These are phyloP conservation scores for Diadophis punctatus DNA, from an alignment of 2,113 vertebrate species.

Conservation along the genomic window DNA sequence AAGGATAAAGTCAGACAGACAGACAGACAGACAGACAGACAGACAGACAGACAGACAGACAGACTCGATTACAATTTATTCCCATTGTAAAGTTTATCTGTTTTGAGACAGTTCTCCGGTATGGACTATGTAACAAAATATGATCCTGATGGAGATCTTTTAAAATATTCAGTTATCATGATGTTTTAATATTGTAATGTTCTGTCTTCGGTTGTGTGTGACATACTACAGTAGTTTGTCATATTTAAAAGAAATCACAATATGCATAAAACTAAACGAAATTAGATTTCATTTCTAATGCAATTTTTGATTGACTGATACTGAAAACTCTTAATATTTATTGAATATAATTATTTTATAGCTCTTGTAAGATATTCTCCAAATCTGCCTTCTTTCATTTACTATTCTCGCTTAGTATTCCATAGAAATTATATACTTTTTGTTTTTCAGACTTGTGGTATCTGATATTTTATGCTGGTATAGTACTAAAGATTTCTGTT, in stretches of 20 bases:
- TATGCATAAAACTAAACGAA: conserved; percentile 10
- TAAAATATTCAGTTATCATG: not conserved
- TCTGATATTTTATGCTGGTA: not conserved
- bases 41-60: too few relatives aligned
- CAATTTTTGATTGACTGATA: not conserved
- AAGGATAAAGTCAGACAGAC: not conserved
- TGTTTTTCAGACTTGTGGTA: not conserved
- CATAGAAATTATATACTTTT: not conserved
- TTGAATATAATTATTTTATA: not conserved
- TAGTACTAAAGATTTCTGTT: not conserved
- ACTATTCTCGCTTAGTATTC: not conserved
- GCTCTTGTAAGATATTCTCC: not conserved
- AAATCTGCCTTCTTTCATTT: not conserved
- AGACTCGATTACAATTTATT: not conserved
- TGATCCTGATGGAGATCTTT: not conserved
- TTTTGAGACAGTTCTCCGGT: not conserved
- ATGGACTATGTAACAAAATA: conserved; percentile 12
- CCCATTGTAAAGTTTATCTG: not conserved
- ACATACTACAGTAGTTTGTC: not conserved
- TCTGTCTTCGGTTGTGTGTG: not conserved
- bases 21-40: too few relatives aligned
- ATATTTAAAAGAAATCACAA: not conserved
- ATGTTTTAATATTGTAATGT: not conserved
- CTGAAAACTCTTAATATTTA: not conserved
- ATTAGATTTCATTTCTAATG: not conserved